A percentile compares a stretch with the other conserved stretches of the same genome.
phyloP scores from a whole-genome alignment of 2,888 invertebrate species.

The Diachrysia chrysitis region DNA sequence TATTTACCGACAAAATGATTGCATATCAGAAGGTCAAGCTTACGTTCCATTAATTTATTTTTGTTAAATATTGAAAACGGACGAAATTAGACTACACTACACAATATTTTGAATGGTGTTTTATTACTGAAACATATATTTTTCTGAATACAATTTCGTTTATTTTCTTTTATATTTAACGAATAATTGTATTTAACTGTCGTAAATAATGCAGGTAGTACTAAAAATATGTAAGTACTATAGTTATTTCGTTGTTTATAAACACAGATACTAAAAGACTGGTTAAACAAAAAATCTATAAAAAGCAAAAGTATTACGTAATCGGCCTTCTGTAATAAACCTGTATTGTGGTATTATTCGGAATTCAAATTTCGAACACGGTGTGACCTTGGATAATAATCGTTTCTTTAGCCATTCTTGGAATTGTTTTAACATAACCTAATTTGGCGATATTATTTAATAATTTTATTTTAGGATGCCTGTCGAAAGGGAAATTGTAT shows the following conservation, averaged over 20 bases:
- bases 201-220: too few relatives aligned
- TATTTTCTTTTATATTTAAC: too few relatives aligned
- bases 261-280: too few relatives aligned
- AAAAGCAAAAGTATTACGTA: background rate
- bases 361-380: slow-evolving; percentile 50
- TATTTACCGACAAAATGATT: slow-evolving; percentile 30
- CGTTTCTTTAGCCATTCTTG: slow-evolving; percentile 48
- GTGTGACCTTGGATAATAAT: slow-evolving; percentile 50
- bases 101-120: background rate
- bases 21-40: slow-evolving; percentile 1
- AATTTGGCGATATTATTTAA: slow-evolving; percentile 54
- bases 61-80: too few relatives aligned
- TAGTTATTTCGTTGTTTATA: too few relatives aligned
- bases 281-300: background rate
- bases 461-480: slow-evolving; percentile 41
- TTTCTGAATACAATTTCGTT: too few relatives aligned
- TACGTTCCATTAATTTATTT: background rate
- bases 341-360: slow-evolving; percentile 11
- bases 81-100: background rate
- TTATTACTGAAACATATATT: background rate
- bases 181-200: too few relatives aligned
- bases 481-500: slow-evolving; percentile 22
- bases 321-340: slow-evolving; percentile 20
- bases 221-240: too few relatives aligned
- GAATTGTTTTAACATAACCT: slow-evolving; percentile 57